These are phyloP conservation scores for Papilio dardanus DNA, from an alignment of 1,140 invertebrate genomes.

Conservation along the genomic window DNA sequence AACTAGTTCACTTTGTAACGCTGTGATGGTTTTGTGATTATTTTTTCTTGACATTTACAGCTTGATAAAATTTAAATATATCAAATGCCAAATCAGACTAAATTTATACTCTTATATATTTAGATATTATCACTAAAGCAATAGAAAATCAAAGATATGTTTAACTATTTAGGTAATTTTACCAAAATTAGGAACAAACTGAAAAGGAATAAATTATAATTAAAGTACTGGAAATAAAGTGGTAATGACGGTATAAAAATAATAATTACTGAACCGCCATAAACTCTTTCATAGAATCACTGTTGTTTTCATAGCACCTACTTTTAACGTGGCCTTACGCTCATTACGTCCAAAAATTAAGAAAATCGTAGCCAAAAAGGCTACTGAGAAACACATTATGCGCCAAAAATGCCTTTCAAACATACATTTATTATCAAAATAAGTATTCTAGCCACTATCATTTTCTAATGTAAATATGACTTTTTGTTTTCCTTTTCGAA, in stretches of 20 bases:
- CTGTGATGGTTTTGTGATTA: not conserved
- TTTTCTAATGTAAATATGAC: not conserved
- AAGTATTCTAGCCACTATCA: not conserved
- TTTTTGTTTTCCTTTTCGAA: not conserved
- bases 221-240: not conserved
- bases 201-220: not conserved
- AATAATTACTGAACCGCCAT: not conserved
- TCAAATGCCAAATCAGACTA: constrained; percentile 16
- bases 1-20: not conserved
- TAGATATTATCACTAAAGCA: not conserved
- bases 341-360: not conserved
- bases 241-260: too few relatives aligned
- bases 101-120: not conserved
- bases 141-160: not conserved
- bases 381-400: too few relatives aligned
- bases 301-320: not conserved
- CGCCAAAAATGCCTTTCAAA: not conserved
- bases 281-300: not conserved
- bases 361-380: too few relatives aligned
- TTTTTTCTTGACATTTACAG: not conserved
- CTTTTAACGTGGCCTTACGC: not conserved
- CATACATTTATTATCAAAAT: too few relatives aligned
- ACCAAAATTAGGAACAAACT: not conserved
- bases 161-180: not conserved
- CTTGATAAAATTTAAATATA: not conserved